These are phyloP conservation scores for Aphis craccivora DNA, from an alignment of 1,140 invertebrate genomes.

Conservation along the genomic window DNA sequence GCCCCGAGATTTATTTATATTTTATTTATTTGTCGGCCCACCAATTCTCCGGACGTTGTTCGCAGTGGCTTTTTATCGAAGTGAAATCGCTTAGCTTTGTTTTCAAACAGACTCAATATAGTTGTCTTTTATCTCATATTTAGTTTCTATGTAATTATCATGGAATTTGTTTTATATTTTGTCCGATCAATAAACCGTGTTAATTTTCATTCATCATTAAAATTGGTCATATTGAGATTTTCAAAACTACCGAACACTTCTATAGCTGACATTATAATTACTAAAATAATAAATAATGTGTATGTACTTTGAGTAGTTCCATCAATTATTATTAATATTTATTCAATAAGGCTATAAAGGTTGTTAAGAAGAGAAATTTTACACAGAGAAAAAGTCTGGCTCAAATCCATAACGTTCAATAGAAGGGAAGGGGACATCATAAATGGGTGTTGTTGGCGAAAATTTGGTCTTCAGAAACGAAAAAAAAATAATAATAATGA, in stretches of 20 bases:
- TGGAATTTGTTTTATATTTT: not conserved
- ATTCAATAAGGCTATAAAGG: constrained; percentile 14
- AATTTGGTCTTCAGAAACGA: constrained; percentile 16
- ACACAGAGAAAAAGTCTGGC: constrained; percentile 5
- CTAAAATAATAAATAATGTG: not conserved
- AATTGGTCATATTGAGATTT: not conserved
- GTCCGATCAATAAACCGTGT: not conserved
- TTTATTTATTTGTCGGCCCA: constrained; percentile 53
- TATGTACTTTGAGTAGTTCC: not conserved
- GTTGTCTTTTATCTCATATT: constrained; percentile 13
- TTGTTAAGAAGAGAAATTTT: not conserved
- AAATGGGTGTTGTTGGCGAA: constrained; percentile 1
- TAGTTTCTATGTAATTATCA: not conserved
- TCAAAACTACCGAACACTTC: not conserved
- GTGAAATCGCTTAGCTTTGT: constrained; percentile 35
- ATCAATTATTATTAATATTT: not conserved
- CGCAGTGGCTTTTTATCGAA: constrained; percentile 30
- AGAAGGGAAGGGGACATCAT: not conserved
- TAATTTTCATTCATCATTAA: not conserved
- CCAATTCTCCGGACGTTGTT: constrained; percentile 41
- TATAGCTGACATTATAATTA: not conserved
- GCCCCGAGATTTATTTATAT: constrained; percentile 51
- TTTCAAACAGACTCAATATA: constrained; percentile 12
- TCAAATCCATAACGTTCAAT: constrained; percentile 26
- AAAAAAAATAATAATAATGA: constrained; percentile 31